These are phyloP conservation scores for Oenanthe melanoleuca DNA, from an alignment of 2,113 vertebrate genomes.

Conservation along the genomic window DNA sequence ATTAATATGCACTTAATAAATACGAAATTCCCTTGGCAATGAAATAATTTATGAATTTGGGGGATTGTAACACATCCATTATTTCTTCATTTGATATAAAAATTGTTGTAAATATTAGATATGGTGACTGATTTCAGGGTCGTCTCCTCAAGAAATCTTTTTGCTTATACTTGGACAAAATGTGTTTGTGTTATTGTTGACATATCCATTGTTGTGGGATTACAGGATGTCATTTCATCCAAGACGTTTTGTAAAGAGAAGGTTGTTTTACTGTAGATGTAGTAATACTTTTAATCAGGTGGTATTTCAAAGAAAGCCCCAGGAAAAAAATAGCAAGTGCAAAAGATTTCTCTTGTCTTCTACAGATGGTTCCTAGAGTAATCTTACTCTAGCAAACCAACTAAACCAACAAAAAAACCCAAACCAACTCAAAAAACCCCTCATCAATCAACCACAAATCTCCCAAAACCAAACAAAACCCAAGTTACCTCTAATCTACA, in stretches of 20 bases:
- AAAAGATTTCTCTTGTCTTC: background rate
- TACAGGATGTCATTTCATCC: background rate
- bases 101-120: background rate
- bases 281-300: background rate
- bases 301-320: background rate
- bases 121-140: background rate
- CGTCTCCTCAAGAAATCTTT: background rate
- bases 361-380: background rate
- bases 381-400: background rate
- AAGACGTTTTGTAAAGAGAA: background rate
- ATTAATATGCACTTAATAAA: slow-evolving; percentile 14
- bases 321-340: background rate
- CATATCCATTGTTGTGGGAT: background rate
- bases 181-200: background rate
- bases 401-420: background rate
- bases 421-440: background rate
- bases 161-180: background rate
- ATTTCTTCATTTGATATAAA: background rate
- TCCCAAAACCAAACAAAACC: background rate
- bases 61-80: background rate
- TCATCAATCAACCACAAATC: background rate
- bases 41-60: background rate
- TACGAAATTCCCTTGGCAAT: background rate
- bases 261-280: background rate
- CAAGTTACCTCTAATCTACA: background rate